Conservation (phyloP, 2,888 invertebrate species). For the Blastobasis adustella region DNA sequence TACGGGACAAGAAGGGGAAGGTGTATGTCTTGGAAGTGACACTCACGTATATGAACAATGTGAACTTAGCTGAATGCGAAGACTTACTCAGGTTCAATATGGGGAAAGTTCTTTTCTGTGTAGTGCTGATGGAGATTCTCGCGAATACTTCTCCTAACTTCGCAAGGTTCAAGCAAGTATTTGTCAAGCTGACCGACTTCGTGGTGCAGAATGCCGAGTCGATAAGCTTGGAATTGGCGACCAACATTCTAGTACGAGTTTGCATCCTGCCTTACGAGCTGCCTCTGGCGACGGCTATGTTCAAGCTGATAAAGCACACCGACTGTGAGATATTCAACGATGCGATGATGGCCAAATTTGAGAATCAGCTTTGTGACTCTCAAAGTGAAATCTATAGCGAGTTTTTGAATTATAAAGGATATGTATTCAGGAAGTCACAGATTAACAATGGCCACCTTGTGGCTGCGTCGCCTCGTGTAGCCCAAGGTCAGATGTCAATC, state of each 20-base stretch:
- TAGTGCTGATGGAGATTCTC: conserved; percentile 39
- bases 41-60: conserved; percentile 38
- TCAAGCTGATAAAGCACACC: conserved; percentile 39
- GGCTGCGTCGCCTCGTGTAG: conserved; percentile 1
- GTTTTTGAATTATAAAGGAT: conserved; percentile 20
- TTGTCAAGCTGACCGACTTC: conserved; percentile 40
- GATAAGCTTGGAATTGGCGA: conserved; percentile 31
- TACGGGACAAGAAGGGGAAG: conserved; percentile 21
- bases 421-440: neutral
- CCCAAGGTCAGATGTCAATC: conserved; percentile 5
- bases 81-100: conserved; percentile 30
- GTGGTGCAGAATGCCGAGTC: conserved; percentile 26
- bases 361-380: conserved; percentile 25
- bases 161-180: conserved; percentile 46
- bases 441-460: too few species aligned
- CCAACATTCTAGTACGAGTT: conserved; percentile 44
- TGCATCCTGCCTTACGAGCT: conserved; percentile 46
- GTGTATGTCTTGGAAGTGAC: conserved; percentile 30
- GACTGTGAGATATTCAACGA: conserved; percentile 32
- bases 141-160: conserved; percentile 50
- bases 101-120: conserved; percentile 28
- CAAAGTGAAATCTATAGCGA: conserved; percentile 21
- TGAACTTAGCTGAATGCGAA: conserved; percentile 27
- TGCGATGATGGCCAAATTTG: conserved; percentile 32
- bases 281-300: conserved; percentile 27